These are phyloP conservation scores for Rhagologus leucostigma DNA, from an alignment of 2,113 vertebrate genomes.

Conservation along the genomic window DNA sequence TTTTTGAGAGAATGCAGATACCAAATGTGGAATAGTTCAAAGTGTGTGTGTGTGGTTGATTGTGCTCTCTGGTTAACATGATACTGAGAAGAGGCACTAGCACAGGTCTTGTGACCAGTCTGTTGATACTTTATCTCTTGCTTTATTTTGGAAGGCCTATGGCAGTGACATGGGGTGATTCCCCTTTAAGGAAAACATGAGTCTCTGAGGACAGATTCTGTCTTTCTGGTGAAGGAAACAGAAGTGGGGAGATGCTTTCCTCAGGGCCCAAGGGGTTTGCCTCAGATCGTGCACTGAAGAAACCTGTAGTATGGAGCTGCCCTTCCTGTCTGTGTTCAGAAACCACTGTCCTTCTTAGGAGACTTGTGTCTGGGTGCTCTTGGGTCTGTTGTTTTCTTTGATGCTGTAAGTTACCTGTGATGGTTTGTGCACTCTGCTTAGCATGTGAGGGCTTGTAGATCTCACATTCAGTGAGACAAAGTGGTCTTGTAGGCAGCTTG, in stretches of 20 bases:
- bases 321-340: background rate
- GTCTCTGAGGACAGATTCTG: background rate
- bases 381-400: background rate
- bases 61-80: background rate
- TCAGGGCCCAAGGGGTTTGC: background rate
- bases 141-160: background rate
- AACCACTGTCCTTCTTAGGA: background rate
- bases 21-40: background rate
- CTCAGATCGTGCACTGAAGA: background rate
- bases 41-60: background rate
- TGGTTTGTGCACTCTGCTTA: background rate
- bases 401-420: background rate
- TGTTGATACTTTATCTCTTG: background rate
- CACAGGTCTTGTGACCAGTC: background rate
- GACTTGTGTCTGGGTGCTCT: background rate
- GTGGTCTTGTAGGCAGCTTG: background rate
- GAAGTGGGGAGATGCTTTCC: background rate
- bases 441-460: background rate
- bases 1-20: background rate
- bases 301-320: background rate
- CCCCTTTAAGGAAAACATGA: background rate
- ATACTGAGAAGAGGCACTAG: background rate
- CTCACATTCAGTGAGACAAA: background rate
- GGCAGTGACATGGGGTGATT: fast-evolving
- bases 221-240: background rate